Conservation (phyloP, 2,888 invertebrate genomes). For the Dascillus cervinus region DNA sequence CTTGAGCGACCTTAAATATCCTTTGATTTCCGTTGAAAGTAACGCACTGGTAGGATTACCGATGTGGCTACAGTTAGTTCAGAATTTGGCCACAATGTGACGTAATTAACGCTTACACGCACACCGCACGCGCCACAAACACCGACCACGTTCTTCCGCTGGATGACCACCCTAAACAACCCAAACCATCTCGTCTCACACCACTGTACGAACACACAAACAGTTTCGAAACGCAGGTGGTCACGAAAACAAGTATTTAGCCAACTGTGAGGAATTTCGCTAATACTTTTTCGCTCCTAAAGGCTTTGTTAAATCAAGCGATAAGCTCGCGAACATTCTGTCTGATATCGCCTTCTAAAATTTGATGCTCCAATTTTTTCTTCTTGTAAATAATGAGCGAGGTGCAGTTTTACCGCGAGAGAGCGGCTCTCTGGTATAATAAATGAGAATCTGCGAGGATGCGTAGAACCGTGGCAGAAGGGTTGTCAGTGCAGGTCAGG, state of each 20-base stretch:
- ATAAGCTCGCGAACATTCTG: too few relatives aligned
- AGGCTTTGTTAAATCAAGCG: too few relatives aligned
- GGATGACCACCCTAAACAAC: constrained; percentile 32
- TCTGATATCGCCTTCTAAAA: too few relatives aligned
- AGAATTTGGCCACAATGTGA: constrained; percentile 31
- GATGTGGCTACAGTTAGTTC: constrained; percentile 20
- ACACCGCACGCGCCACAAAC: constrained; percentile 35
- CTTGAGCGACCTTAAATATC: too few relatives aligned
- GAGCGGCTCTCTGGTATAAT: too few relatives aligned
- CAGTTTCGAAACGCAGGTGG: constrained; percentile 1
- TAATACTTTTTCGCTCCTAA: too few relatives aligned
- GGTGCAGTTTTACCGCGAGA: too few relatives aligned
- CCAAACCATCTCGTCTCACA: constrained; percentile 23
- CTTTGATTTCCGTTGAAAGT: too few relatives aligned
- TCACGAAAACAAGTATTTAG: constrained; percentile 11
- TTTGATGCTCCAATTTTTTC: too few relatives aligned
- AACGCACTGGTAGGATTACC: constrained; percentile 16
- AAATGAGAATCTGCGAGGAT: constrained; percentile 24
- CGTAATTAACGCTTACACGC: constrained; percentile 36
- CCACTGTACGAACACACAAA: constrained; percentile 12
- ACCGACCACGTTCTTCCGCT: constrained; percentile 34
- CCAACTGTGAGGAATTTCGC: constrained; percentile 9
- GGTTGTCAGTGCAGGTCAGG: constrained; percentile 17
- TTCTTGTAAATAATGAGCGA: too few relatives aligned
- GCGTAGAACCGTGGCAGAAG: constrained; percentile 11